These are phyloP conservation scores for Oreohelix idahoensis DNA, from an alignment of 1,140 invertebrate genomes.

Conservation along the genomic window DNA sequence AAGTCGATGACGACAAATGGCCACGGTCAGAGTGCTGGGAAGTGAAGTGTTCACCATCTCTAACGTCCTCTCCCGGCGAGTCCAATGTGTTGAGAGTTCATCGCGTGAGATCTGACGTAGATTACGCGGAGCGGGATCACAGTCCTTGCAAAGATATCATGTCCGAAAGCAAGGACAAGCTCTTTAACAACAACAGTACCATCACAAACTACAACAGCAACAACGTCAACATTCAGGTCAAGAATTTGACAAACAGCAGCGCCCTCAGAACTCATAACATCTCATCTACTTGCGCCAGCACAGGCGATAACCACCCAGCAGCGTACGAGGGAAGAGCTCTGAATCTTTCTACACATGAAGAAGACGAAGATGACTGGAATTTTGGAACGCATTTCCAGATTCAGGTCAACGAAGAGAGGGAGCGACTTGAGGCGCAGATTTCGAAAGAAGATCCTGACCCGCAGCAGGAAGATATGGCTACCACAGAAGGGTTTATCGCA, in stretches of 20 bases:
- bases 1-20: conserved; percentile 30
- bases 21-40: conserved; percentile 28
- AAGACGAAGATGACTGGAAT: conserved; percentile 35
- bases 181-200: conserved; percentile 8
- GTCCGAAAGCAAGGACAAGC: conserved; percentile 8
- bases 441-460: conserved; percentile 5
- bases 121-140: conserved; percentile 26
- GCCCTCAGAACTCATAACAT: background rate
- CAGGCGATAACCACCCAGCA: background rate
- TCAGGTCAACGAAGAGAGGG: conserved; percentile 19
- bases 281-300: background rate
- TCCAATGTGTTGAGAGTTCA: conserved; percentile 31
- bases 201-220: conserved; percentile 17
- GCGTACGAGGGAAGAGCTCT: background rate
- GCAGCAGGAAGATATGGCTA: background rate
- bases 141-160: conserved; percentile 10
- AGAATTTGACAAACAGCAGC: background rate
- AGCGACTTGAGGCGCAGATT: conserved; percentile 28
- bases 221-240: background rate
- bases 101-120: conserved; percentile 27
- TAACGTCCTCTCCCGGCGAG: conserved; percentile 18
- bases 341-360: background rate
- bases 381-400: conserved; percentile 25
- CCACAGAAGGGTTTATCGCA: background rate
- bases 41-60: conserved; percentile 30